A percentile compares a stretch with the other conserved stretches of the same genome.
phyloP scores from a whole-genome alignment of 2,797 vertebrate genomes.

The Anguilla obscura region DNA sequence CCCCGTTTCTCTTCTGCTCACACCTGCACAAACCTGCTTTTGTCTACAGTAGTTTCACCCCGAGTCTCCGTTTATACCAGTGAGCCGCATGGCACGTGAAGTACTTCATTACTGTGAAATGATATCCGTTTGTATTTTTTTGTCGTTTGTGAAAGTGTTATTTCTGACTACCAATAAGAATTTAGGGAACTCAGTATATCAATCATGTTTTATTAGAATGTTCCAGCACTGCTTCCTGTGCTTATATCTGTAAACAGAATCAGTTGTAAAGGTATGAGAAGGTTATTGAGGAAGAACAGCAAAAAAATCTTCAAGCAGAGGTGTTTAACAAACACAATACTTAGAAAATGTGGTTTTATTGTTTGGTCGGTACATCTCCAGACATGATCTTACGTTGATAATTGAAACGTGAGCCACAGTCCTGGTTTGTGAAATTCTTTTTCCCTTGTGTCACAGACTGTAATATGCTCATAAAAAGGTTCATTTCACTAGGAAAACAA shows the following conservation, averaged over 20 bases:
- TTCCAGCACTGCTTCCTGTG: neutral
- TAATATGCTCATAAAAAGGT: slow-evolving; percentile 51
- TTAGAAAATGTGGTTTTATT: slow-evolving; percentile 23
- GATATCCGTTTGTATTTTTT: slow-evolving; percentile 42
- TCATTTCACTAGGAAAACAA: slow-evolving; percentile 39
- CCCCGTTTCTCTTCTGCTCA: neutral
- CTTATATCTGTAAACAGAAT: neutral
- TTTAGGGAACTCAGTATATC: slow-evolving; percentile 27
- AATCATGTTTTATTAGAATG: slow-evolving; percentile 6
- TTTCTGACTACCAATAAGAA: neutral
- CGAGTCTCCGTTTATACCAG: slow-evolving; percentile 15
- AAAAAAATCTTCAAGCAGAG: neutral
- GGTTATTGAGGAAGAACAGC: neutral
- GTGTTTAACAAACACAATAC: slow-evolving; percentile 28
- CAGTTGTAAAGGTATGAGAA: neutral
- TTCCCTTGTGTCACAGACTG: slow-evolving; percentile 45
- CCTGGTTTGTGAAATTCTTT: slow-evolving; percentile 39
- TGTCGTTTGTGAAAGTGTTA: slow-evolving; percentile 39
- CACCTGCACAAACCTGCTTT: neutral
- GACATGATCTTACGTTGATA: slow-evolving; percentile 30
- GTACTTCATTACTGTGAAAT: neutral
- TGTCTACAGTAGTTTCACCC: neutral
- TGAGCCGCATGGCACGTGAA: neutral
- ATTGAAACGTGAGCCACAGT: slow-evolving; percentile 26
- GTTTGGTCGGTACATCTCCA: slow-evolving; percentile 35